Conservation (phyloP, 1,140 invertebrate species). For the Pinna nobilis region DNA sequence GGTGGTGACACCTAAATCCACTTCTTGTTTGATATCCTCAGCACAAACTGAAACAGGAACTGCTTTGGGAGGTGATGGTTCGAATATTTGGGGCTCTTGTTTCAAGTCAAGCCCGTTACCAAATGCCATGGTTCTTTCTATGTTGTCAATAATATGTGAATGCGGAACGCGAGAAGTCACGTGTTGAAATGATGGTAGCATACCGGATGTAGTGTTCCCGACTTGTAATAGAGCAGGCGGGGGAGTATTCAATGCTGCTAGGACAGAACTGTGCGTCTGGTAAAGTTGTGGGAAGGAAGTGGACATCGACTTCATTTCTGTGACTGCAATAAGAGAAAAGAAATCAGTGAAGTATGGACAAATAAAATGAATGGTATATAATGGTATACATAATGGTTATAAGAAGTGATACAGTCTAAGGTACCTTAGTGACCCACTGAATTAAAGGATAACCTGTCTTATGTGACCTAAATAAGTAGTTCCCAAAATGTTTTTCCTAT, state of each 20-base stretch:
- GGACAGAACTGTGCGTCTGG: conserved; percentile 39
- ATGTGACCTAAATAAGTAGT: no score
- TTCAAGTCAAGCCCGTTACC: conserved; percentile 30
- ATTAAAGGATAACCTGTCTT: no score
- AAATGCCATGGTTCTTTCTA: conserved; percentile 25
- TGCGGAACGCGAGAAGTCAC: conserved; percentile 26
- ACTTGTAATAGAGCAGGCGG: conserved; percentile 38
- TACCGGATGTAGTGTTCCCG: conserved; percentile 30
- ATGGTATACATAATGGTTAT: no score
- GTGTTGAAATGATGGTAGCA: conserved; percentile 40
- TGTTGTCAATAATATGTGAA: not conserved
- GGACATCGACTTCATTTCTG: conserved; percentile 29
- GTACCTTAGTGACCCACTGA: no score
- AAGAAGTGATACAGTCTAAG: no score
- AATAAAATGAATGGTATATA: not conserved
- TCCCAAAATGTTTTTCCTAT: no score
- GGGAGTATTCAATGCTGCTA: conserved; percentile 35
- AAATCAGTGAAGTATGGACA: not conserved
- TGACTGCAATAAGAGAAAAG: conserved; percentile 15
- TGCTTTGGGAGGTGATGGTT: conserved; percentile 42
- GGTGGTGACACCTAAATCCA: conserved; percentile 9
- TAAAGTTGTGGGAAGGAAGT: conserved; percentile 20
- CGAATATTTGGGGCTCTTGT: conserved; percentile 40
- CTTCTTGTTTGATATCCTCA: conserved; percentile 21
- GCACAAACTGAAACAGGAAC: conserved; percentile 30